Percentiles rank a stretch among this genome's conserved stretches.
Evolutionary conservation across 2,797 vertebrate species (phyloP).

Genomic region (Mergus octosetaceus): DNA sequence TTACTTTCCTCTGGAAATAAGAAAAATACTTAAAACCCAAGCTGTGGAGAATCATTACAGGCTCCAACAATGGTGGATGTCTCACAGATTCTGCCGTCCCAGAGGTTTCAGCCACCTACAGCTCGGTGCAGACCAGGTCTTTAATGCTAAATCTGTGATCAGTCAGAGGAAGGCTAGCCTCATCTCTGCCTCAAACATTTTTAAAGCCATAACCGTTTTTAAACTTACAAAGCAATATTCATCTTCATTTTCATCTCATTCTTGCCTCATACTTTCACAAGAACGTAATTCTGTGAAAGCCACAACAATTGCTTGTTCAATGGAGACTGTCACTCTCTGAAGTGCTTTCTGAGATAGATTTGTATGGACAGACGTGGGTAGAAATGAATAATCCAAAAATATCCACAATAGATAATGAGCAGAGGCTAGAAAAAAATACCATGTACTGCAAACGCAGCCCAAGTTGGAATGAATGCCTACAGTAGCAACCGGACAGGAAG

Average conservation of each 20-base stretch:
- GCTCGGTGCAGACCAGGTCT: neutral
- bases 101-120: neutral
- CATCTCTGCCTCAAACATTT: neutral
- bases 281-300: constrained; percentile 44
- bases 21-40: constrained; percentile 6
- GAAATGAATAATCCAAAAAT: constrained; percentile 65
- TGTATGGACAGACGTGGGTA: constrained; percentile 19
- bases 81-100: neutral
- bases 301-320: constrained; percentile 58
- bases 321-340: constrained; percentile 17
- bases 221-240: constrained; percentile 47
- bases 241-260: constrained; percentile 4
- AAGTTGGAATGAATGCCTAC: constrained; percentile 53
- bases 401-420: constrained; percentile 60
- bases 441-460: constrained; percentile 22
- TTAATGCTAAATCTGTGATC: neutral
- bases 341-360: constrained; percentile 51
- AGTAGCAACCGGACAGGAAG: constrained; percentile 66
- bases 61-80: neutral
- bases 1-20: constrained; percentile 11
- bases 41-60: neutral
- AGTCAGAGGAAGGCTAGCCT: neutral
- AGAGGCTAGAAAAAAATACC: neutral
- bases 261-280: constrained; percentile 45
- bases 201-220: neutral